Base-by-base conservation (phyloP, 2,888 invertebrate genomes). In the Apotomis turbidana region DNA sequence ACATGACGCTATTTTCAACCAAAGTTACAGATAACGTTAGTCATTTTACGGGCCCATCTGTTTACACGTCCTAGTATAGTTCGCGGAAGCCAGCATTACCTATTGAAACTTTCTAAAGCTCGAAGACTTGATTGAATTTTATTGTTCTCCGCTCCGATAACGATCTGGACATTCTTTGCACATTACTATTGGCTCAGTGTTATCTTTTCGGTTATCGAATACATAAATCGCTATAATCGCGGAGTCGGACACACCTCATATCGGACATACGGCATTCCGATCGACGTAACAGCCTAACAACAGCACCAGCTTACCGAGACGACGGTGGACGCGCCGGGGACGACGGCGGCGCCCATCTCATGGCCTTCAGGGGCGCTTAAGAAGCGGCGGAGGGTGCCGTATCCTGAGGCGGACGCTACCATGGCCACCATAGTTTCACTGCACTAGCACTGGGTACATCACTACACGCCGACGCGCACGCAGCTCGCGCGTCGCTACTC, bases 351-450 rank as follows among this genome's bases (percentile, higher is more conserved):
- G 74, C 82, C 81, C 73, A 79, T 78, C 41, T 79, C 83, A 76
- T 89, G 90, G 77, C 92, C 92, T 75, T 89, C 93, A 76, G 93
- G 91, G 74, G 88, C 93, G 86, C 93, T 93, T 74, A 93, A 88
- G 81, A 92, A 93, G 78, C 93, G 90, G 87, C 93, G 91, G 78
- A 93, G 88, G 75, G 93, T 91, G 87, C 92, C 93, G 85, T 91
- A 92, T 85, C 93, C 93, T 79, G 93, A 91, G 78, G 93, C 93
- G 74, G 93, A 93, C 72, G 93, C 93, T 77, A 93, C 92, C 93
- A 93, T 93, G 74, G 93, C 91, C 85, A 93, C 92, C 93, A 93
- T 93, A 85, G 81, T 89, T 27, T 59, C 83, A 81, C 83, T 75
- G 75, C 83, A 86, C 90, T 79, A 80, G 81, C 87, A 88, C 87